Evolutionary conservation across 2,113 vertebrate genomes (phyloP), one percentile per base, ranked within the genome.

Genomic region (Nothobranchius kuhntae): DNA sequence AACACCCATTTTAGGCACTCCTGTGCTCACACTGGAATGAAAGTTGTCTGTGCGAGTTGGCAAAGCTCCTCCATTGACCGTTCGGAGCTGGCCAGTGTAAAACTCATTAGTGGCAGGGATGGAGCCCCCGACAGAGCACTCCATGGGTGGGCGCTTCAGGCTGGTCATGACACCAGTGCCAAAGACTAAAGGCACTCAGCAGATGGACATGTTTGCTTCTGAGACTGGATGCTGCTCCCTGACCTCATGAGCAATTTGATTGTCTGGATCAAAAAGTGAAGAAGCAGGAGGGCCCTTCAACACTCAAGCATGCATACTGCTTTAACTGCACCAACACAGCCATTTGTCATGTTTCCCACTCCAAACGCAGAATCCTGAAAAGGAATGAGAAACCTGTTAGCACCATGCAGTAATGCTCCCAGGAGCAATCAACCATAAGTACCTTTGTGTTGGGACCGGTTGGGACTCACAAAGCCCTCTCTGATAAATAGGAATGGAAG

Each of bases 1-100:
- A 46, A 98, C 96, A 17, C 96, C 96, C 96, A 98, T 98, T 86
- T 98, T 98, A 68, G 96, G 96, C 79, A 98, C 96, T 63, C 95
- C 95, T 14, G 95, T 94, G n/a, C 91, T 94, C 77, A 92, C 94
- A 81, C 94, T 81, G 1, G 94, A 89, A 45, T 96, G 95, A 70
- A 93, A 86, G 46, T 90, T 95, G 88, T 98, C 96, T 68, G 91
- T 93, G 61, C 95, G 94, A 52, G 92, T 44, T 11, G 84, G 45
- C 91, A 93, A 13, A 88, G 91, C 91, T 81, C 93, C 95, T 70
- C 96, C 96, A 53, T 96, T 98, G 65, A 94, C 94, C 38, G 95
- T 91, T 71, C 96, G 93, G 51, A 98, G 94, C 80, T 95, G 95
- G 40, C 94, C 93, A 86, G 96, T 95, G 71, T 96, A 96, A 90